Evolutionary conservation across 1,140 invertebrate genomes (phyloP).

Genomic region (Latrodectus geometricus): DNA sequence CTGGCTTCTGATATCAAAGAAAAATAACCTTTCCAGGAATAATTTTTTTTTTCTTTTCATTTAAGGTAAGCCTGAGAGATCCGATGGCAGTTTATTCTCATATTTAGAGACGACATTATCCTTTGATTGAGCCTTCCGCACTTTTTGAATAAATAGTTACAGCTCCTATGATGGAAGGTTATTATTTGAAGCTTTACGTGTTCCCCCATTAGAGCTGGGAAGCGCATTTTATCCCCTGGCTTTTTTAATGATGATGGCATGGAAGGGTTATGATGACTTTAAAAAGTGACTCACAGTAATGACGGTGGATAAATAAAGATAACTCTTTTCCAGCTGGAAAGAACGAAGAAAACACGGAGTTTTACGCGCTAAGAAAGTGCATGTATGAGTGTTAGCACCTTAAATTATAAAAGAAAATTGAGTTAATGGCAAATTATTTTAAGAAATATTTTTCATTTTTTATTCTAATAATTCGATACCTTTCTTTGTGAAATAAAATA

Average conservation of each 20-base stretch:
- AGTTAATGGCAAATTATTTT: too few species aligned
- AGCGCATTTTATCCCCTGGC: slow-evolving; percentile 3
- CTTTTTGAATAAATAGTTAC: slow-evolving; percentile 45
- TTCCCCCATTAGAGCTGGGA: neutral
- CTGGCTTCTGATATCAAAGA: slow-evolving; percentile 8
- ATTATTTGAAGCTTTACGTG: slow-evolving; percentile 27
- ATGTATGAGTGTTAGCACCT: too few species aligned
- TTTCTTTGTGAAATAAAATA: too few species aligned
- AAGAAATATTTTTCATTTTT: too few species aligned
- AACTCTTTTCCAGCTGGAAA: too few species aligned
- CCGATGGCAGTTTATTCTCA: slow-evolving; percentile 33
- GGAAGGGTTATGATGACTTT: neutral
- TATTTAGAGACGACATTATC: slow-evolving; percentile 45
- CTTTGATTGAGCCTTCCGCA: slow-evolving; percentile 25
- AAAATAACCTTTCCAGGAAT: neutral
- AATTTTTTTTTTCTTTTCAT: slow-evolving; percentile 7
- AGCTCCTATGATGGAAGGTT: neutral
- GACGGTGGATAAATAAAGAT: too few species aligned
- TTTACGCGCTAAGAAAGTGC: too few species aligned
- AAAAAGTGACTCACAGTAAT: too few species aligned
- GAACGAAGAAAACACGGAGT: too few species aligned
- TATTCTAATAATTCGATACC: too few species aligned
- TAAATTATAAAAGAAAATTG: too few species aligned
- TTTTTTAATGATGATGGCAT: slow-evolving; percentile 37
- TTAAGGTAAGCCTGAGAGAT: slow-evolving; percentile 21